Conservation (phyloP, 2,888 invertebrate genomes). For the Ethmia dodecea region DNA sequence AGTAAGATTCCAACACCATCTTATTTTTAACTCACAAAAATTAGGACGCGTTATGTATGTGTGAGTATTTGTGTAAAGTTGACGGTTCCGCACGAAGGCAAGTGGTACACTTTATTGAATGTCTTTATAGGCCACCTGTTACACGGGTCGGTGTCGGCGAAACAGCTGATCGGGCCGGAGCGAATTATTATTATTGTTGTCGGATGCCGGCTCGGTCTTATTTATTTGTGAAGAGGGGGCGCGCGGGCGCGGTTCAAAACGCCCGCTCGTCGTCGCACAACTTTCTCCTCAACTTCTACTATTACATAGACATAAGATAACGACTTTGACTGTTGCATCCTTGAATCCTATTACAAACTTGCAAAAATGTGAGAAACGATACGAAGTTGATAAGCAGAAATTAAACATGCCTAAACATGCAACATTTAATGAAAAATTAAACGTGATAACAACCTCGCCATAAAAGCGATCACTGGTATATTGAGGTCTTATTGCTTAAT, state of each 20-base stretch:
- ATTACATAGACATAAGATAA: too few relatives aligned
- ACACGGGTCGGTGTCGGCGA: slow-evolving; percentile 70
- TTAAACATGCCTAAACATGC: too few relatives aligned
- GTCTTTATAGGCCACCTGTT: slow-evolving; percentile 79
- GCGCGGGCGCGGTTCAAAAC: slow-evolving; percentile 39
- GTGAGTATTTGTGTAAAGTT: slow-evolving; percentile 61
- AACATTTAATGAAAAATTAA: too few relatives aligned
- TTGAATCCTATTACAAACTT: not conserved
- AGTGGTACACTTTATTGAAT: slow-evolving; percentile 75
- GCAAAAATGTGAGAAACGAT: not conserved
- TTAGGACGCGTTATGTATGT: slow-evolving; percentile 26
- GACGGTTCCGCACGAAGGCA: slow-evolving; percentile 68
- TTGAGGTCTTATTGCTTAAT: too few relatives aligned
- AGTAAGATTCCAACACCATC: too few relatives aligned
- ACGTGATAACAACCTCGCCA: too few relatives aligned
- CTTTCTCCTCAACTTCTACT: slow-evolving; percentile 49
- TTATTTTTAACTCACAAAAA: slow-evolving; percentile 5
- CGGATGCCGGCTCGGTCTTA: slow-evolving; percentile 65
- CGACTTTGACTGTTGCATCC: not conserved
- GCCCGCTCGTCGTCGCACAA: slow-evolving; percentile 38
- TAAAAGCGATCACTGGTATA: too few relatives aligned
- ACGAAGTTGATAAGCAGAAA: too few relatives aligned
- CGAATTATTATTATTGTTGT: slow-evolving; percentile 72
- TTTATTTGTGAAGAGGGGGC: slow-evolving; percentile 65
- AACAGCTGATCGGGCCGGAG: slow-evolving; percentile 73